Base-by-base conservation (phyloP, 2,113 vertebrate species). In the Erythrocercus mccallii region DNA sequence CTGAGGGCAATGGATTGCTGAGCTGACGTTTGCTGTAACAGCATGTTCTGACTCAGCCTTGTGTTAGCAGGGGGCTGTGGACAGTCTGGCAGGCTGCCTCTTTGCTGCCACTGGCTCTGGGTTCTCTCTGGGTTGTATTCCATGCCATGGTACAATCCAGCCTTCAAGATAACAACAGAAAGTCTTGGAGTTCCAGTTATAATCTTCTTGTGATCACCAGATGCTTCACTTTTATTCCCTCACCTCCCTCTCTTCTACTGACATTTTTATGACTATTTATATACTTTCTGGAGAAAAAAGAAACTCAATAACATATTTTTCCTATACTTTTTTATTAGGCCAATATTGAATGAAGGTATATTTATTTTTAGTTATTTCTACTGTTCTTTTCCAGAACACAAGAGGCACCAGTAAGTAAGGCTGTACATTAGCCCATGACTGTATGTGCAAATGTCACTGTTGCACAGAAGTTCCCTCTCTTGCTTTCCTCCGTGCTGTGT, bases 311-410 rank as follows among this genome's bases (percentile, higher is more conserved):
- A 84, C 53, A 53, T 84, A 68, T 60, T 95, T 95, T 91, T 78
- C 73, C 37, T 60, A 74, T 74, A 89, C 19, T 74, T 92, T 95
- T 97, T 95, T 94, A 94, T 91, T 92, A 86, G 77, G 20, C 35
- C 28, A 48, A 50, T 89, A 92, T 84, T 81, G 83, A 89, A 95
- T 97, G 76, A 95, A 89, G 57, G 37, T 79, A 22, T 87, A 91
- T 93, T 95, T 92, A 71, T 84, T 95, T 95, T 86, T 94, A 86
- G 44, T 44, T 86, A 64, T 83, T 94, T 94, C 90, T 81, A 84
- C 31, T 66, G 30, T 78, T 86, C 48, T 85, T 92, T 94, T 92
- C 53, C 40, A 84, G 89, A 94, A 64, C 60, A 71, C 22, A 65
- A 51, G 51, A 84, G n/a, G 33, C 61, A 76, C 6, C 7, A 45